A percentile compares a stretch with the other conserved stretches of the same genome.
Evolutionary conservation across 1,140 invertebrate genomes (phyloP).

Genomic region (Penaeus vannamei): DNA sequence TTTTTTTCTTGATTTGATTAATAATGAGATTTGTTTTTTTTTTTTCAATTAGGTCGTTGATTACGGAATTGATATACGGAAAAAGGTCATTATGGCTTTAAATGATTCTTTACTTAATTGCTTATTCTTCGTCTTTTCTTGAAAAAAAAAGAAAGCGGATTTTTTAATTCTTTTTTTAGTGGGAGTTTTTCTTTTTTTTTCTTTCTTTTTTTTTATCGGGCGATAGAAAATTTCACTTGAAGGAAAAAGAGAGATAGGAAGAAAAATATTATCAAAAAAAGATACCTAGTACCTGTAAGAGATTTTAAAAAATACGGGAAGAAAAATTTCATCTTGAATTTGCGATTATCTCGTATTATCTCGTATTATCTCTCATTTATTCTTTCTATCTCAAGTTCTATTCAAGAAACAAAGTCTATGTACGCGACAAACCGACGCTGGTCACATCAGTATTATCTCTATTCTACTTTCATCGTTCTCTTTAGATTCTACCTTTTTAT

Average conservation of each 20-base stretch:
- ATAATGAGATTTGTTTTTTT: no score
- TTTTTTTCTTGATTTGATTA: no score
- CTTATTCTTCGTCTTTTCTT: no score
- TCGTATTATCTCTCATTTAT: background rate
- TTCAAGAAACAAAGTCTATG: conserved; percentile 2
- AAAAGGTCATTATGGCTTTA: no score
- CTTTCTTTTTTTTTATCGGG: background rate
- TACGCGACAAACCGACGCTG: conserved; percentile 3
- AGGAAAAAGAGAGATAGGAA: background rate
- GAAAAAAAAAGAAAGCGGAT: background rate
- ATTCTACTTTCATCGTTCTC: conserved; percentile 1
- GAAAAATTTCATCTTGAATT: no score
- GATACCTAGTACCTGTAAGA: no score
- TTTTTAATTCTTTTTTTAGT: background rate
- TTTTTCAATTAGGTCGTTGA: no score
- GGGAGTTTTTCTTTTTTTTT: background rate
- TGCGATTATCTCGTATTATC: background rate
- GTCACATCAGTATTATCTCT: conserved; percentile 59
- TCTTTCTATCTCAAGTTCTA: background rate
- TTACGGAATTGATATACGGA: no score
- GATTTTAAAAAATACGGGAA: no score
- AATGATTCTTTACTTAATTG: no score
- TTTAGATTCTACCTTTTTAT: background rate
- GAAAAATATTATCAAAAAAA: background rate
- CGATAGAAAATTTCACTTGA: background rate